phyloP scores from a whole-genome alignment of 2,888 invertebrate species.

The Palloptera scutellata region DNA sequence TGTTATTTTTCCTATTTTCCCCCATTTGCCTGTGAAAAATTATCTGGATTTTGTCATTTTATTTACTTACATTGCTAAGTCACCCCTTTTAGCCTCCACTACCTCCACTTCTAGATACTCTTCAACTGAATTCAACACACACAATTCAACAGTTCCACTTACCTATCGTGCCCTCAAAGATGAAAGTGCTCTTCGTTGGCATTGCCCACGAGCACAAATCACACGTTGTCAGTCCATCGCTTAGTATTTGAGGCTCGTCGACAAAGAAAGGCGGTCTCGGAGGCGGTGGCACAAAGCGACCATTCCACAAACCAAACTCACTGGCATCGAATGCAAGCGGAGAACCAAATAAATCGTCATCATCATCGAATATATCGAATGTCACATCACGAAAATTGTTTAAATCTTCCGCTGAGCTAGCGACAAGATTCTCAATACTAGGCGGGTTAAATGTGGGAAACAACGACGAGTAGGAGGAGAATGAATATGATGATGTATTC shows the following conservation, averaged over 20 bases:
- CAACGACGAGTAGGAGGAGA: constrained; percentile 37
- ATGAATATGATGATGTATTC: constrained; percentile 22
- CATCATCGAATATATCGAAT: constrained; percentile 61
- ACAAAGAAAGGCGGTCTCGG: constrained; percentile 73
- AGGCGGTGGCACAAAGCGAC: constrained; percentile 72
- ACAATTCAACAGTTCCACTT: constrained; percentile 48
- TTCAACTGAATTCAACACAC: neutral
- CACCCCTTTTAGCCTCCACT: neutral
- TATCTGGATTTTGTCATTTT: neutral
- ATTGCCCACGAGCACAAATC: constrained; percentile 78
- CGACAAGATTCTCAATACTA: constrained; percentile 57
- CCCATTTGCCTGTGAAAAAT: too few relatives aligned
- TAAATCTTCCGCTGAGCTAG: constrained; percentile 61
- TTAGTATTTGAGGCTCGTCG: constrained; percentile 68
- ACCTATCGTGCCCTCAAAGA: constrained; percentile 71
- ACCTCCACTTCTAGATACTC: neutral
- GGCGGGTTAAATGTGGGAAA: constrained; percentile 57
- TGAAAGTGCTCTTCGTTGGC: constrained; percentile 69
- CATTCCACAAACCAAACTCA: constrained; percentile 64
- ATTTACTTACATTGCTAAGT: neutral
- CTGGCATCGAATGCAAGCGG: constrained; percentile 65
- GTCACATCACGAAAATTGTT: constrained; percentile 57
- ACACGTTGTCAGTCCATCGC: constrained; percentile 77
- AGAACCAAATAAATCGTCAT: constrained; percentile 64
- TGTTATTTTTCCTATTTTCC: too few relatives aligned